Conservation (phyloP, 64 coral and sea anemone species). For the Acropora yongei region DNA sequence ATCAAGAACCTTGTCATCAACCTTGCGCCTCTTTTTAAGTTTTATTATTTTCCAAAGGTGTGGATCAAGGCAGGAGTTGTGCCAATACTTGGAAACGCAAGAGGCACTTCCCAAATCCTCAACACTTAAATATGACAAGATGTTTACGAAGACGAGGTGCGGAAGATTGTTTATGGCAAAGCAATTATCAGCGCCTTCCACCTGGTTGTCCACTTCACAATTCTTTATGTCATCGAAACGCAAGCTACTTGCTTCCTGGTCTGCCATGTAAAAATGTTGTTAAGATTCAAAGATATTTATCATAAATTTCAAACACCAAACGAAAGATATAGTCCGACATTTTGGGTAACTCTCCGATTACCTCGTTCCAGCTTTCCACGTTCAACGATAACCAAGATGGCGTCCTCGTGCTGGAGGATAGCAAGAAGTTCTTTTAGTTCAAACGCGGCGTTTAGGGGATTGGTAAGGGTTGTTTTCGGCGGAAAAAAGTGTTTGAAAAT, state of each 20-base stretch:
- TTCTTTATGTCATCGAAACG: not conserved
- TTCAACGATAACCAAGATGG: not conserved
- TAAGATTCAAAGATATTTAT: too few species aligned
- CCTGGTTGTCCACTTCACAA: not conserved
- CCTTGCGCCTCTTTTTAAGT: conserved; percentile 47
- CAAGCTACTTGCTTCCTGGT: not conserved
- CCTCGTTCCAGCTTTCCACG: not conserved
- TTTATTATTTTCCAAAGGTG: conserved; percentile 70
- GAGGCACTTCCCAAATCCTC: conserved; percentile 51
- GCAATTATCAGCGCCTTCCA: not conserved
- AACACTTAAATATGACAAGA: conserved; percentile 76
- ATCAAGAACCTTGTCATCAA: conserved; percentile 64
- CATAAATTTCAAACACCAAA: too few species aligned
- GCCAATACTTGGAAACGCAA: conserved; percentile 79
- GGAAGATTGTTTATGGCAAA: conserved; percentile 71
- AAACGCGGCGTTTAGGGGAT: not conserved
- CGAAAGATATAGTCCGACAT: not conserved
- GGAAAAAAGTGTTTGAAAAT: too few species aligned
- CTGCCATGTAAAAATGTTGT: not conserved
- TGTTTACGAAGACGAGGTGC: conserved; percentile 72
- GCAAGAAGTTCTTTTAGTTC: not conserved
- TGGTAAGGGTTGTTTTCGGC: not conserved
- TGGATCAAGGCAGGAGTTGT: conserved; percentile 65
- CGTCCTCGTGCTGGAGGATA: not conserved
- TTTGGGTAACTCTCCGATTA: not conserved